Conservation (phyloP, 2,888 invertebrate species). For the Sympetrum striolatum region DNA sequence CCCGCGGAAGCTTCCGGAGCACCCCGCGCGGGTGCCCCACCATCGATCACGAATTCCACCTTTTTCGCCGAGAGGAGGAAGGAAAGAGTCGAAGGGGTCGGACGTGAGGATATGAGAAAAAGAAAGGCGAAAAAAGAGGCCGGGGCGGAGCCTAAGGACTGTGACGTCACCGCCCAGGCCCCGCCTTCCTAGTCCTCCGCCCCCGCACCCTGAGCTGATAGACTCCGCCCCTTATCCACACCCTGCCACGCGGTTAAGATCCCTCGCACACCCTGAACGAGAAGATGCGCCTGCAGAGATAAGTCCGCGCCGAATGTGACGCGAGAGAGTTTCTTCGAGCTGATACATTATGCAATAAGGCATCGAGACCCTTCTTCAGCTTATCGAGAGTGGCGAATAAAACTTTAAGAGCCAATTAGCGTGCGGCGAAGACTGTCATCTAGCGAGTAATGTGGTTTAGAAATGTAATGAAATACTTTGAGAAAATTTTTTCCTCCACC, state of each 20-base stretch:
- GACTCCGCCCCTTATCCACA: constrained; percentile 21
- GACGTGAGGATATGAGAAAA: not conserved
- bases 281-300: not conserved
- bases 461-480: no score
- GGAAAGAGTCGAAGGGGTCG: not conserved
- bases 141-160: constrained; percentile 25
- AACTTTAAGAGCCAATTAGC: no score
- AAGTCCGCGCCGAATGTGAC: not conserved
- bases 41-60: not conserved
- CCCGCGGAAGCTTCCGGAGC: not conserved
- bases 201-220: not conserved
- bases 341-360: no score
- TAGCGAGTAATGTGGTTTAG: no score
- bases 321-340: no score
- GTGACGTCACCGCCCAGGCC: not conserved
- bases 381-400: no score
- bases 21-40: not conserved
- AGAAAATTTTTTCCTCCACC: no score
- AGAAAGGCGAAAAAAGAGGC: not conserved
- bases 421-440: no score
- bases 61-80: not conserved
- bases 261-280: not conserved
- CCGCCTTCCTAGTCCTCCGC: constrained; percentile 3
- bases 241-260: constrained; percentile 15
- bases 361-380: no score